Conservation (phyloP, 2,888 invertebrate species). For the Himalopsyche japonica region DNA sequence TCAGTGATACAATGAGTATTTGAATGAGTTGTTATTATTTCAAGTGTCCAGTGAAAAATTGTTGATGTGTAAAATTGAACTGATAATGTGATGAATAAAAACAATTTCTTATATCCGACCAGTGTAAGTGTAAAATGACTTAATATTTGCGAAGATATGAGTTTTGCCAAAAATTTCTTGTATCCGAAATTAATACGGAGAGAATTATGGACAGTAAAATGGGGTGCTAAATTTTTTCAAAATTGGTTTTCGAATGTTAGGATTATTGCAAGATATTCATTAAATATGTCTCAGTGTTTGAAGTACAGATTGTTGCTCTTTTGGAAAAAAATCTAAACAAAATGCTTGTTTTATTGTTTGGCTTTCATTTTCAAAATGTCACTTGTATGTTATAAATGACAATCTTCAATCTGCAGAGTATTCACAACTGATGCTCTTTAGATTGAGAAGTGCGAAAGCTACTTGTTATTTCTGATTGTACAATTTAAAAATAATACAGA, state of each 20-base stretch:
- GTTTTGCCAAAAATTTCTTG: neutral
- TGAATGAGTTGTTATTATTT: neutral
- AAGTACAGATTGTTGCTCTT: neutral
- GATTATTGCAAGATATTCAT: neutral
- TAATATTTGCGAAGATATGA: neutral
- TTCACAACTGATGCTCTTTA: too few species aligned
- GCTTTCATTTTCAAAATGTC: neutral
- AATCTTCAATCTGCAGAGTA: neutral
- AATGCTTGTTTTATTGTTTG: neutral
- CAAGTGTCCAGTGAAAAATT: neutral
- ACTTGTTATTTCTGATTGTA: neutral
- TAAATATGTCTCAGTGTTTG: neutral
- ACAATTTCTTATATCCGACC: neutral
- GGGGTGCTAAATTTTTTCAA: constrained; percentile 24
- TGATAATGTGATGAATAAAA: neutral
- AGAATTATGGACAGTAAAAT: neutral
- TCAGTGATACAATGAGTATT: neutral
- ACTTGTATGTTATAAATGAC: neutral
- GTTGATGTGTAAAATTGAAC: neutral
- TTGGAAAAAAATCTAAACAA: neutral
- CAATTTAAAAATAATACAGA: neutral
- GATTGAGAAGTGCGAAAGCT: neutral
- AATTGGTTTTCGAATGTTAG: neutral
- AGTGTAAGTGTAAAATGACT: neutral
- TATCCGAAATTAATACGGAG: constrained; percentile 7